These are phyloP conservation scores for Cercopithecus mona DNA, from an alignment of 2,113 vertebrate genomes.

Conservation along the genomic window DNA sequence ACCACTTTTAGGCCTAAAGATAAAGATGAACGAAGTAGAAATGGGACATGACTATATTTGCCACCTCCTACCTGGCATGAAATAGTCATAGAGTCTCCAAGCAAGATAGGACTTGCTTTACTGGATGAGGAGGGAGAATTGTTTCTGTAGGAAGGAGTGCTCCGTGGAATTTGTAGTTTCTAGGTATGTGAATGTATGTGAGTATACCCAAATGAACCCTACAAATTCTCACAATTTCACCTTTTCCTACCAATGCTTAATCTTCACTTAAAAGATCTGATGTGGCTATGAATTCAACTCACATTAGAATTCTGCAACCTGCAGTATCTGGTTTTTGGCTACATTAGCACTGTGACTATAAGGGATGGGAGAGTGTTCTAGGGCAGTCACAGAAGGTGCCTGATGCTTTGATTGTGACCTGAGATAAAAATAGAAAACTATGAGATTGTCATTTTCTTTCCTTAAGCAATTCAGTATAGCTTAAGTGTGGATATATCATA, in stretches of 20 bases:
- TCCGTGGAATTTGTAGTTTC: background rate
- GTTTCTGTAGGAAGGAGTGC: background rate
- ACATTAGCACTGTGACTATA: background rate
- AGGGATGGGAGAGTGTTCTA: background rate
- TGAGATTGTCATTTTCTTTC: background rate
- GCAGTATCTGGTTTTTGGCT: background rate
- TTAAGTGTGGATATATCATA: background rate
- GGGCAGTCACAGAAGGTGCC: background rate
- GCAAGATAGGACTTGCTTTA: background rate
- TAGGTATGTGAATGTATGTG: background rate
- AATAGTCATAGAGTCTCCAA: background rate
- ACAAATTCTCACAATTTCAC: background rate
- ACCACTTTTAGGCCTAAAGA: background rate
- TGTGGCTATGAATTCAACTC: background rate
- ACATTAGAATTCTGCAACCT: background rate
- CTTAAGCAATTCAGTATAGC: background rate
- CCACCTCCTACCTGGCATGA: background rate
- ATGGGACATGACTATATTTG: background rate
- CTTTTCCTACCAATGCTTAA: background rate
- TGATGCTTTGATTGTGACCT: background rate
- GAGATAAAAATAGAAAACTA: background rate
- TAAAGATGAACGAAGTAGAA: background rate
- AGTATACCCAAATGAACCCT: background rate
- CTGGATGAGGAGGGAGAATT: background rate
- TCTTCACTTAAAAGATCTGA: background rate